Evolutionary conservation across 2,113 vertebrate genomes (phyloP).

Genomic region (Stegostoma tigrinum): DNA sequence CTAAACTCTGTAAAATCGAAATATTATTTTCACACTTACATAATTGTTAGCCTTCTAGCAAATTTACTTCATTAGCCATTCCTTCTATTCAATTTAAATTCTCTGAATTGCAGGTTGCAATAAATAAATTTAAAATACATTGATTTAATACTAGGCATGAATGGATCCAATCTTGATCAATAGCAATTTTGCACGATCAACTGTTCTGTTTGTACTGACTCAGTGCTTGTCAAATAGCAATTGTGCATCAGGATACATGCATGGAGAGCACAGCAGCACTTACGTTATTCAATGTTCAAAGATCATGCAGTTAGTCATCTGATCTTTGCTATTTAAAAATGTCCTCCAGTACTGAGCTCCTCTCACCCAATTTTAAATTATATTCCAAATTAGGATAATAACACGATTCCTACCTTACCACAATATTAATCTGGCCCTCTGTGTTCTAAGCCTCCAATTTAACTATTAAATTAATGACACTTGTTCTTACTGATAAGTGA

Average conservation of each 20-base stretch:
- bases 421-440: neutral
- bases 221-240: neutral
- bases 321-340: neutral
- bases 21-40: neutral
- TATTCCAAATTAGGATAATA: neutral
- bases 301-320: neutral
- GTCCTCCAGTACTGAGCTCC: neutral
- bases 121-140: neutral
- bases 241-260: neutral
- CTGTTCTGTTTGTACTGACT: neutral
- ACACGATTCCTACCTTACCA: neutral
- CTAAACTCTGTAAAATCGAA: neutral
- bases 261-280: neutral
- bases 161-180: neutral
- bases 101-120: neutral
- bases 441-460: neutral
- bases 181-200: neutral
- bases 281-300: neutral
- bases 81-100: neutral
- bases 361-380: neutral
- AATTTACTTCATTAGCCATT: neutral
- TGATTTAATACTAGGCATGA: neutral
- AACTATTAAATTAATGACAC: slow-evolving; percentile 8
- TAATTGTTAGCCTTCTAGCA: neutral
- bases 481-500: neutral